phyloP scores from a whole-genome alignment of 2,888 invertebrate genomes.

The Troides helena region DNA sequence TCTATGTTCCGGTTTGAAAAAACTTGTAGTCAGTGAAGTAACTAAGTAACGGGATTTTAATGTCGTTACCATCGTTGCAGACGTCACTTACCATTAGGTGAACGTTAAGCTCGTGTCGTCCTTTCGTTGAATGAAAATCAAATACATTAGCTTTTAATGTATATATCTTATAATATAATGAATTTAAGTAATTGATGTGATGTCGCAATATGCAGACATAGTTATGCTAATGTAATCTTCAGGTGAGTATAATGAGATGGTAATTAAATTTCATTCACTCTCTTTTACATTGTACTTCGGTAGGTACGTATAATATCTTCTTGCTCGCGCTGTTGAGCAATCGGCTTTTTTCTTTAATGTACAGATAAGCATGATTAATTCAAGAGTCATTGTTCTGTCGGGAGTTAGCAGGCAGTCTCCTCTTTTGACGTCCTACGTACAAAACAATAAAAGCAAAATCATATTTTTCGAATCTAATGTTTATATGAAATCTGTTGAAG shows the following conservation, averaged over 20 bases:
- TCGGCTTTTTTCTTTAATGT: constrained; percentile 24
- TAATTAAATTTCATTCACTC: constrained; percentile 27
- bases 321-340: constrained; percentile 22
- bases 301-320: constrained; percentile 23
- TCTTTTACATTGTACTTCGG: constrained; percentile 21
- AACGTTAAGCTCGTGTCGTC: too few species aligned
- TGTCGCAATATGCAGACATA: neutral
- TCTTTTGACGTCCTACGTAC: constrained; percentile 21
- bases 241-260: constrained; percentile 25
- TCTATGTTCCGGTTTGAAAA: too few species aligned
- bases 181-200: neutral
- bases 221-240: constrained; percentile 1
- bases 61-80: too few species aligned
- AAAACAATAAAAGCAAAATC: constrained; percentile 24
- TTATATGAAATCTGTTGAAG: constrained; percentile 4
- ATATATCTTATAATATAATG: neutral
- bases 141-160: too few species aligned
- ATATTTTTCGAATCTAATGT: constrained; percentile 11
- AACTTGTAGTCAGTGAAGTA: too few species aligned
- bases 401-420: constrained; percentile 17
- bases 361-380: constrained; percentile 30
- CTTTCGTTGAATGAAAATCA: too few species aligned
- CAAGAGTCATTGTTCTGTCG: constrained; percentile 31
- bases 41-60: too few species aligned
- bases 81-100: too few species aligned